These are phyloP conservation scores for Antitype chi DNA, from an alignment of 2,888 invertebrate species.

Conservation along the genomic window DNA sequence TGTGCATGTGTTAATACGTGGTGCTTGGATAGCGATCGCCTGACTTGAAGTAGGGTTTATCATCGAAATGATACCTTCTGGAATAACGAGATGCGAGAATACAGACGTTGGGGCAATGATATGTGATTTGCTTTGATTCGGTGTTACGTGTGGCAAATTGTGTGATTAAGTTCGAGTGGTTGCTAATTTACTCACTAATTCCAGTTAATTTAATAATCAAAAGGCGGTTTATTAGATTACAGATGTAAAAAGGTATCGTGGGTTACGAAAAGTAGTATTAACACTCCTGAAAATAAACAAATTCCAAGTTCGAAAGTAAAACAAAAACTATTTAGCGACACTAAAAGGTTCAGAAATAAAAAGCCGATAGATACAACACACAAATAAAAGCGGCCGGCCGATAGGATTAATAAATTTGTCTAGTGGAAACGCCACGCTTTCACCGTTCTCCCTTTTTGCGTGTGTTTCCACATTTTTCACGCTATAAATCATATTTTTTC, in stretches of 20 bases:
- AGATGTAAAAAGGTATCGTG: background rate
- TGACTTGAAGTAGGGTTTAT: slow-evolving; percentile 61
- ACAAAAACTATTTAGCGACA: slow-evolving; percentile 52
- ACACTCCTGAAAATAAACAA: background rate
- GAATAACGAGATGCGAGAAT: slow-evolving; percentile 61
- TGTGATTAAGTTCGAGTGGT: slow-evolving; percentile 41
- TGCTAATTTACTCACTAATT: slow-evolving; percentile 30
- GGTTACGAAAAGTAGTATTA: background rate
- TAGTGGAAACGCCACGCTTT: slow-evolving; percentile 88
- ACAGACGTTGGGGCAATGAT: slow-evolving; percentile 55
- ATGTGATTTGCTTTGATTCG: slow-evolving; percentile 58
- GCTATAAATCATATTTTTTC: slow-evolving; percentile 91
- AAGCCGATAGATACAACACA: slow-evolving; percentile 76
- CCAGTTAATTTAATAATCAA: slow-evolving; percentile 3
- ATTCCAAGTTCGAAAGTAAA: slow-evolving; percentile 26
- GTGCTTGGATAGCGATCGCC: slow-evolving; percentile 64
- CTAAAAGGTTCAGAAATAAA: slow-evolving; percentile 62
- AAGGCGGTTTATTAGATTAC: slow-evolving; percentile 1
- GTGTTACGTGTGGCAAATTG: slow-evolving; percentile 39
- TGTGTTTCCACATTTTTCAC: slow-evolving; percentile 91
- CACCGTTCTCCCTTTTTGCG: slow-evolving; percentile 87
- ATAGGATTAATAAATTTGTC: slow-evolving; percentile 90
- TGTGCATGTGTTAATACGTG: slow-evolving; percentile 74
- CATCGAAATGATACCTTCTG: slow-evolving; percentile 68
- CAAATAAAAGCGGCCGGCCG: slow-evolving; percentile 79